Evolutionary conservation across 2,888 invertebrate genomes (phyloP).

Genomic region (Athalia cordata): DNA sequence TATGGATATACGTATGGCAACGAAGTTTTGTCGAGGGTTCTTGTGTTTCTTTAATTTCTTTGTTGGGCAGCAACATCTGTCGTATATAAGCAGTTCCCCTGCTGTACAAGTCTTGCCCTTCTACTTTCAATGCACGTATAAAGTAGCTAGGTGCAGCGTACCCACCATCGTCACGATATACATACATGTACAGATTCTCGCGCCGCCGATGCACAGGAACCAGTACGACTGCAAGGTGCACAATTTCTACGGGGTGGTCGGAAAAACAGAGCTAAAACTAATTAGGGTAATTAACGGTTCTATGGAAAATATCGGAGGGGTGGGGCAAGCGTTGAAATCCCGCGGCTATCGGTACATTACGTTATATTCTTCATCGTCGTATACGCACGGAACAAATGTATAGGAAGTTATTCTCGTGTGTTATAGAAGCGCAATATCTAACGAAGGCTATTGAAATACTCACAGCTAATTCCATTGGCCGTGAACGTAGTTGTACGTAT

Average conservation of each 20-base stretch:
- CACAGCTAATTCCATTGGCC: conserved; percentile 6
- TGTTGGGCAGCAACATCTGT: conserved; percentile 60
- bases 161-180: not conserved
- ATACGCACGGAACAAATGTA: too few relatives aligned
- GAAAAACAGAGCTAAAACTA: not conserved
- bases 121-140: not conserved
- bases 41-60: conserved; percentile 55
- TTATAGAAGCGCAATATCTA: too few relatives aligned
- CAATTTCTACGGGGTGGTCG: conserved; percentile 21
- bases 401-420: too few relatives aligned
- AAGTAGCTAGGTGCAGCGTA: not conserved
- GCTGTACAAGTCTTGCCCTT: not conserved
- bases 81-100: conserved; percentile 43
- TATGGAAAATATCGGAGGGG: too few relatives aligned
- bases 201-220: too few relatives aligned
- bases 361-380: too few relatives aligned
- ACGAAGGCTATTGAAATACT: not conserved
- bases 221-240: conserved; percentile 25
- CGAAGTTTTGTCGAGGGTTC: conserved; percentile 25
- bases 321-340: too few relatives aligned
- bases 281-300: too few relatives aligned
- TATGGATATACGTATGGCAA: not conserved
- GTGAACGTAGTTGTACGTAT: not conserved
- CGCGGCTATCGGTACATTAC: too few relatives aligned
- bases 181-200: not conserved